Evolutionary conservation across 2,113 vertebrate genomes (phyloP), one percentile per base, ranked within the genome.

Genomic region (Xiphias gladius): DNA sequence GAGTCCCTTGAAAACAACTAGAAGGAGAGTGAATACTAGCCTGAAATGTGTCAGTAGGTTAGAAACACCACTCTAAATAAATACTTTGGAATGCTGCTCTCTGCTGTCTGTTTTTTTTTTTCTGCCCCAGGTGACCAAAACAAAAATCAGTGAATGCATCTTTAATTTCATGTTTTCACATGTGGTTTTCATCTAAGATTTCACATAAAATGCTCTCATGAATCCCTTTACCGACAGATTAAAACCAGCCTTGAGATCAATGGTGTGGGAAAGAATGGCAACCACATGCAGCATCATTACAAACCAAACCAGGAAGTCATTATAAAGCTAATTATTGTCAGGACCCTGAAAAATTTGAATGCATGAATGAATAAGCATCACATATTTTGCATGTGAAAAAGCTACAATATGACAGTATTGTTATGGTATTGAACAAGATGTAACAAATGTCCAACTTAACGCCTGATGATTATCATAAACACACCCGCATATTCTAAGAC

Each of bases 221-320:
- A 76, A 61, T 65, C 41, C 5, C 28, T 68, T 61, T n/a, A 68
- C 32, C 16, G 48, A 28, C 26, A 35, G 30, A 80, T 80, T 72
- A 76, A 80, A 82, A 50, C 1, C 75, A 81, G 62, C 61, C 39
- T 24, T 81, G 54, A 80, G 66, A 64, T 61, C 57, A 82, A 76
- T 58, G 10, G 13, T 41, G 26, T n/a, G 62, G 28, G 63, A 66
- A 72, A 24, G 46, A 54, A 46, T 82, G 37, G 68, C 22, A 37
- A 80, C 41, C 30, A 66, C 6, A 74, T 68, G 75, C 39, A 41
- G 55, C 26, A 63, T 79, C 30, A 26, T 64, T 54, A 73, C 5
- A 20, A 35, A 26, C 62, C 67, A 88, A 80, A 73, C n/a, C n/a
- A 61, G 48, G 50, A 78, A 17, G 46, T 74, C 62, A 30, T 69